phyloP scores from a whole-genome alignment of 2,113 vertebrate genomes.

The Anser cygnoides region DNA sequence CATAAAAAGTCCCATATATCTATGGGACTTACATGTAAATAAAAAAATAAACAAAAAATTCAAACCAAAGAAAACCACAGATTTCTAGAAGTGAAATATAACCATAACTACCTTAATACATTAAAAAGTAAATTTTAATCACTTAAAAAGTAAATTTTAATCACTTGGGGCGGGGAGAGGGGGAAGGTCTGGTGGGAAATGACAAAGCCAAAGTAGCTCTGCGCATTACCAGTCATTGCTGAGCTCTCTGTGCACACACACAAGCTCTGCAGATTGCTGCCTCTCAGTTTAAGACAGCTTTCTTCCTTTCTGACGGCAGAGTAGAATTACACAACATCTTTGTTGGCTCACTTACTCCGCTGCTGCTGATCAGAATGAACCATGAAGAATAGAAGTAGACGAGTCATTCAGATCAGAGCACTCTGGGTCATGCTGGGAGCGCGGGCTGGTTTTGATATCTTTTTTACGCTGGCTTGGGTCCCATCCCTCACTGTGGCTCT shows the following conservation, averaged over 20 bases:
- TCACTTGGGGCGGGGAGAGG: neutral
- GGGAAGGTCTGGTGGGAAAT: neutral
- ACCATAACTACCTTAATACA: neutral
- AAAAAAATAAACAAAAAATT: neutral
- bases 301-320: neutral
- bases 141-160: neutral
- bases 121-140: neutral
- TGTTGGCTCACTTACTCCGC: conserved; percentile 25
- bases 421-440: neutral
- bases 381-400: conserved; percentile 4
- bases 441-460: conserved; percentile 3
- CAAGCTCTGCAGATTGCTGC: neutral
- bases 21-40: neutral
- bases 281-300: neutral
- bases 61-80: neutral
- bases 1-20: neutral
- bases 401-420: neutral
- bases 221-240: neutral
- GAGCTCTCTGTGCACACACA: neutral
- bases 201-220: neutral
- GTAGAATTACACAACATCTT: neutral
- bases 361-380: conserved; percentile 18
- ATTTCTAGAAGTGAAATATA: neutral
- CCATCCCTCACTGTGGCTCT: neutral
- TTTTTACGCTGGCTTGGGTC: neutral